Percentiles rank a stretch among this genome's conserved stretches.
Conservation (phyloP, 2,797 vertebrate species). For the Microhierax caerulescens region DNA sequence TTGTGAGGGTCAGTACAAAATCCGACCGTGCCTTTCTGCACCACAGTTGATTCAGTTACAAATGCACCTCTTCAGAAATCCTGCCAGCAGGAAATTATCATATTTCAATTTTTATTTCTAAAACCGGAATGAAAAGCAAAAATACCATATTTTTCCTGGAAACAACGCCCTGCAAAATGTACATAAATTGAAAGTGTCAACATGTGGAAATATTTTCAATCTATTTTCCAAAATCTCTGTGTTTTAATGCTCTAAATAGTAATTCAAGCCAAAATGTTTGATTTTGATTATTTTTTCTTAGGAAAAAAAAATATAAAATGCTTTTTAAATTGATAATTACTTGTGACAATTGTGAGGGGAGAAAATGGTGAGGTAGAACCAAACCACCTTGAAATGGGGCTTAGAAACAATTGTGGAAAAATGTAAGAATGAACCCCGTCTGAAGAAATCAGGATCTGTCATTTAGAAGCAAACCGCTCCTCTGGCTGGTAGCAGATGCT, state of each 20-base stretch:
- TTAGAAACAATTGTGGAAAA: not conserved
- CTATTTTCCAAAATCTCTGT: not conserved
- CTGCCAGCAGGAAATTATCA: not conserved
- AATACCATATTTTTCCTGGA: not conserved
- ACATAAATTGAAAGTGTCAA: not conserved
- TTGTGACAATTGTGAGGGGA: not conserved
- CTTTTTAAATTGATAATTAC: not conserved
- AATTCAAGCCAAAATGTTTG: not conserved
- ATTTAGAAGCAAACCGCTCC: not conserved
- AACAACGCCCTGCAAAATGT: not conserved
- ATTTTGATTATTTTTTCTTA: not conserved
- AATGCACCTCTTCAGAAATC: not conserved
- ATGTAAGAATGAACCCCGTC: not conserved
- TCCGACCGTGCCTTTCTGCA: not conserved
- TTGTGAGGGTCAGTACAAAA: not conserved
- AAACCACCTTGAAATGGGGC: not conserved
- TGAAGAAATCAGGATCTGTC: not conserved
- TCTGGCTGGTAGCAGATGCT: not conserved
- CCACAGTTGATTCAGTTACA: not conserved
- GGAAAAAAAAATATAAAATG: not conserved
- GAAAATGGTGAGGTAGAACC: not conserved
- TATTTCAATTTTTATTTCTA: not conserved
- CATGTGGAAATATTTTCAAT: accelerated
- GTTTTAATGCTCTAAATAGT: not conserved
- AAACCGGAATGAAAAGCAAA: not conserved